Conservation (phyloP, 2,797 vertebrate genomes). For the Enteromius treurensis region DNA sequence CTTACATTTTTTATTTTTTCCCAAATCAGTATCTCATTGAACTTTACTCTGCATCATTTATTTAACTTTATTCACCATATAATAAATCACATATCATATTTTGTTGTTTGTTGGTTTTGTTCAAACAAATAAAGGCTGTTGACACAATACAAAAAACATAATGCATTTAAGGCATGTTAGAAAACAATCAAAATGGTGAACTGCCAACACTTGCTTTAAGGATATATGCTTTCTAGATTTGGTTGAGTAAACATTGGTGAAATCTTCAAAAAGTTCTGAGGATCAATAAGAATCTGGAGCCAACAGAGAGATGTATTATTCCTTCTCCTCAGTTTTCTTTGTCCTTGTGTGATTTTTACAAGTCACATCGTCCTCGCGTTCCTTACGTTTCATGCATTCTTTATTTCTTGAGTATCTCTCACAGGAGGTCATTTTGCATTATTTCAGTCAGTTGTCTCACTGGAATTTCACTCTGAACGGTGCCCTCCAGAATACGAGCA, state of each 20-base stretch:
- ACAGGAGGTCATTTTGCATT: slow-evolving; percentile 27
- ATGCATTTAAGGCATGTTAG: not conserved
- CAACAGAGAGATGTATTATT: not conserved
- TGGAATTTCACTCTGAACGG: slow-evolving; percentile 10
- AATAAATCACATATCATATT: not conserved
- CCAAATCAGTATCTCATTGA: not conserved
- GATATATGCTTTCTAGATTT: not conserved
- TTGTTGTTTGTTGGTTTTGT: not conserved
- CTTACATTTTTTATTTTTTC: not conserved
- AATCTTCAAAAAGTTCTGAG: not conserved
- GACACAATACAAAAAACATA: not conserved
- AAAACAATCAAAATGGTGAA: not conserved
- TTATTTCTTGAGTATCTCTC: slow-evolving; percentile 1
- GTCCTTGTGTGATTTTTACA: not conserved
- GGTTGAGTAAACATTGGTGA: not conserved
- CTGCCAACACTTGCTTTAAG: not conserved
- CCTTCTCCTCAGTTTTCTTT: not conserved
- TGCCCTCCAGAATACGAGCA: slow-evolving; percentile 21
- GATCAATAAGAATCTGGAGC: not conserved
- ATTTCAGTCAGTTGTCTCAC: slow-evolving; percentile 21
- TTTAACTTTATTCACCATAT: slow-evolving; percentile 11
- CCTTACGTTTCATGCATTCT: not conserved
- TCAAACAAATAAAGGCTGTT: not conserved
- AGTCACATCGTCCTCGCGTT: not conserved
- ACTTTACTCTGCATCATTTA: not conserved